A percentile compares a stretch with the other conserved stretches of the same genome.
These are phyloP conservation scores for Harpalus rubripes DNA, from an alignment of 2,888 invertebrate species.

Conservation along the genomic window DNA sequence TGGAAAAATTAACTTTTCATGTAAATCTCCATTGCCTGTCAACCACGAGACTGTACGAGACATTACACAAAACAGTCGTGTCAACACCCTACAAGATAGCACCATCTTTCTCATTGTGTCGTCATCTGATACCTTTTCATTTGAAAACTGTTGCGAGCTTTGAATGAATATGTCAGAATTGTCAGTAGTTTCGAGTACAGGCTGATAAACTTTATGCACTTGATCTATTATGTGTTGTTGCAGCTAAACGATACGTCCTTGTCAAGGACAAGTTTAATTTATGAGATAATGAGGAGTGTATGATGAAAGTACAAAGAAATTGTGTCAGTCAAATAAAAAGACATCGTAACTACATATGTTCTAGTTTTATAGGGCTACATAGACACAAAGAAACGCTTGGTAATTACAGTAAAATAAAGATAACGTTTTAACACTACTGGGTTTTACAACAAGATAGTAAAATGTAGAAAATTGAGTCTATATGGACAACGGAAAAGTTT, in stretches of 20 bases:
- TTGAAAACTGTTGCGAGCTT: neutral
- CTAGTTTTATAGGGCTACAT: no score
- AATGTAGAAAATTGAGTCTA: no score
- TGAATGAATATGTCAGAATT: conserved; percentile 14
- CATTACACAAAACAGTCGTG: conserved; percentile 48
- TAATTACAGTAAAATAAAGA: no score
- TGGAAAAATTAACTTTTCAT: conserved; percentile 50
- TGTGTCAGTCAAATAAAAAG: no score
- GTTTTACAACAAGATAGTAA: no score
- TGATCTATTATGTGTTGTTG: neutral
- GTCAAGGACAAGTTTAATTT: no score
- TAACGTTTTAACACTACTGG: no score
- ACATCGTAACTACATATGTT: no score
- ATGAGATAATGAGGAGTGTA: no score
- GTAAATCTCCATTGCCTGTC: conserved; percentile 36
- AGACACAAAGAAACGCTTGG: no score
- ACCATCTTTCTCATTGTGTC: neutral
- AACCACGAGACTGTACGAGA: conserved; percentile 17
- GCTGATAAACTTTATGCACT: neutral
- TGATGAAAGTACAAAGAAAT: no score
- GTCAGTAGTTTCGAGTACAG: neutral
- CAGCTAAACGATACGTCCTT: neutral
- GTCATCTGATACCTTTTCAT: conserved; percentile 11
- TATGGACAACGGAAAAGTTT: no score
- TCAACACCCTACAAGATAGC: conserved; percentile 26